Conservation (phyloP, 2,797 vertebrate species). For the Darevskia mixta region DNA sequence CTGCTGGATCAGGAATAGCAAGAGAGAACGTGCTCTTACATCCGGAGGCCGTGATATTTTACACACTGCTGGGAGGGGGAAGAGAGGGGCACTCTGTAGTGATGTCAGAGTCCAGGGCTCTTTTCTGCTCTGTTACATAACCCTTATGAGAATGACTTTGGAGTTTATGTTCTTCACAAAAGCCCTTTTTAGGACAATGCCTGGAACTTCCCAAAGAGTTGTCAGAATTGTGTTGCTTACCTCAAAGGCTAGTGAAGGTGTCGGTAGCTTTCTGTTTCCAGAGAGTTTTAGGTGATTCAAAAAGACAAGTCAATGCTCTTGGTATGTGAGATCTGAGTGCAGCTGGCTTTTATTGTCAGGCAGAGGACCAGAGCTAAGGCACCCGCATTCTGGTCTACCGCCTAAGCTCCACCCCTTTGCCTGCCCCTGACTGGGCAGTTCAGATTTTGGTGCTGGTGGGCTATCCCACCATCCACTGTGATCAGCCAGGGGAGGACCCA, state of each 20-base stretch:
- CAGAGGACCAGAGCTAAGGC: too few relatives aligned
- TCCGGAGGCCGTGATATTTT: conserved; percentile 65
- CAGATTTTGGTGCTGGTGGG: too few relatives aligned
- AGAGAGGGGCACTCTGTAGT: conserved; percentile 8
- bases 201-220: not conserved
- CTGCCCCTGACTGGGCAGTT: too few relatives aligned
- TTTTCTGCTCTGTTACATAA: not conserved
- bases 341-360: too few relatives aligned
- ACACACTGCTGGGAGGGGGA: conserved; percentile 50
- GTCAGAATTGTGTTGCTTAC: not conserved
- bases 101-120: not conserved
- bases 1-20: conserved; percentile 44
- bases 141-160: not conserved
- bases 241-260: not conserved
- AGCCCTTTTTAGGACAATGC: not conserved
- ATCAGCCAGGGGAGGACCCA: too few relatives aligned
- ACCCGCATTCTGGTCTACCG: too few relatives aligned
- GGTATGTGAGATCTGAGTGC: too few relatives aligned
- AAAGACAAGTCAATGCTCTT: too few relatives aligned
- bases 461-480: too few relatives aligned
- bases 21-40: conserved; percentile 8
- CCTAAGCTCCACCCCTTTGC: too few relatives aligned
- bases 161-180: too few relatives aligned
- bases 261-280: not conserved
- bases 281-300: not conserved